Conservation (phyloP, 2,797 vertebrate genomes). For the Sciurus carolinensis region DNA sequence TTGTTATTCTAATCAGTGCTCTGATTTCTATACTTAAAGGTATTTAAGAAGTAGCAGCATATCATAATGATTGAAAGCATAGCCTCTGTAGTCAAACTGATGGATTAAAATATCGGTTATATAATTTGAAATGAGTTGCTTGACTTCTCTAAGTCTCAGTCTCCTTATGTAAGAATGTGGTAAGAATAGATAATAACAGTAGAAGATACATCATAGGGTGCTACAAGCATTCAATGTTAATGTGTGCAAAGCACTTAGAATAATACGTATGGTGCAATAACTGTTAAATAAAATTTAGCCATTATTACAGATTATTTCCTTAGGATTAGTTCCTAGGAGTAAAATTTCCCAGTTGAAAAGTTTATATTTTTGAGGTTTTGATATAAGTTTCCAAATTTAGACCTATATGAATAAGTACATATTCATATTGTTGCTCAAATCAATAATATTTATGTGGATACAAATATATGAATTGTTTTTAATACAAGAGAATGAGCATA, state of each 20-base stretch:
- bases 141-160: not conserved
- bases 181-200: not conserved
- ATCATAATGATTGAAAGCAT: not conserved
- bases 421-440: not conserved
- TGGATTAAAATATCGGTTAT: not conserved
- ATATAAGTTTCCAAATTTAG: not conserved
- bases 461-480: not conserved
- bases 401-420: not conserved
- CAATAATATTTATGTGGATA: not conserved
- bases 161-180: not conserved
- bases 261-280: not conserved
- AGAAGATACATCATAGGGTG: not conserved
- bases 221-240: not conserved
- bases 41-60: not conserved
- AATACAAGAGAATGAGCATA: not conserved
- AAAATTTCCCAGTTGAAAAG: not conserved
- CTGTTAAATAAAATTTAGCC: slow-evolving; percentile 1
- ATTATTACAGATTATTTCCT: not conserved
- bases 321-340: not conserved
- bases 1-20: not conserved
- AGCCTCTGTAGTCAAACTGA: not conserved
- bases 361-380: not conserved
- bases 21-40: not conserved
- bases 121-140: not conserved
- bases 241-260: slow-evolving; percentile 32